Percentiles rank a stretch among this genome's conserved stretches.
Evolutionary conservation across 2,797 vertebrate genomes (phyloP).

Genomic region (Muscicapa striata): DNA sequence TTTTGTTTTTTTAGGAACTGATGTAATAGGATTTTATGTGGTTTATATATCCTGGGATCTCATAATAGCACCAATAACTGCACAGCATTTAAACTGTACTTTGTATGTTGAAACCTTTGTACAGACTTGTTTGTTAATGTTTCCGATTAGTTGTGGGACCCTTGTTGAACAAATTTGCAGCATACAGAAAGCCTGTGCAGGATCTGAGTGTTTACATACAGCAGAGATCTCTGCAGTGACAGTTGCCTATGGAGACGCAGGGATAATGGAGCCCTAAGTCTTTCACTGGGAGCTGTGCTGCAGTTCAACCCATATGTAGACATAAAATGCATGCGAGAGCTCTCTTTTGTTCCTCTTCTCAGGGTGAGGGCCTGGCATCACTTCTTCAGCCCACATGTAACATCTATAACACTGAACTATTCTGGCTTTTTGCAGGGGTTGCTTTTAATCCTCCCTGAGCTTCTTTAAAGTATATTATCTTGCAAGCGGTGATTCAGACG

Average conservation of each 20-base stretch:
- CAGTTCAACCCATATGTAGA: slow-evolving; percentile 36
- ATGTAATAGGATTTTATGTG: background rate
- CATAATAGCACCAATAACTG: background rate
- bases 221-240: slow-evolving; percentile 57
- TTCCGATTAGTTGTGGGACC: background rate
- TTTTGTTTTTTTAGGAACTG: background rate
- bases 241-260: slow-evolving; percentile 63
- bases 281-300: slow-evolving; percentile 30
- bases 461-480: slow-evolving; percentile 57
- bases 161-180: slow-evolving; percentile 3
- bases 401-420: slow-evolving; percentile 39
- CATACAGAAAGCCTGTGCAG: background rate
- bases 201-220: slow-evolving; percentile 51
- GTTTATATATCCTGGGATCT: background rate
- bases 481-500: slow-evolving; percentile 64
- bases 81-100: background rate
- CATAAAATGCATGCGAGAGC: background rate
- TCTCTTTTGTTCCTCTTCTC: background rate
- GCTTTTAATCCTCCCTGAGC: slow-evolving; percentile 53
- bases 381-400: slow-evolving; percentile 35
- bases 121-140: background rate
- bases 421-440: slow-evolving; percentile 56
- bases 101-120: background rate
- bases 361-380: slow-evolving; percentile 9
- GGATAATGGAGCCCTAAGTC: slow-evolving; percentile 52